These are phyloP conservation scores for Zophobas atratus DNA, from an alignment of 1,140 invertebrate genomes.

Conservation along the genomic window DNA sequence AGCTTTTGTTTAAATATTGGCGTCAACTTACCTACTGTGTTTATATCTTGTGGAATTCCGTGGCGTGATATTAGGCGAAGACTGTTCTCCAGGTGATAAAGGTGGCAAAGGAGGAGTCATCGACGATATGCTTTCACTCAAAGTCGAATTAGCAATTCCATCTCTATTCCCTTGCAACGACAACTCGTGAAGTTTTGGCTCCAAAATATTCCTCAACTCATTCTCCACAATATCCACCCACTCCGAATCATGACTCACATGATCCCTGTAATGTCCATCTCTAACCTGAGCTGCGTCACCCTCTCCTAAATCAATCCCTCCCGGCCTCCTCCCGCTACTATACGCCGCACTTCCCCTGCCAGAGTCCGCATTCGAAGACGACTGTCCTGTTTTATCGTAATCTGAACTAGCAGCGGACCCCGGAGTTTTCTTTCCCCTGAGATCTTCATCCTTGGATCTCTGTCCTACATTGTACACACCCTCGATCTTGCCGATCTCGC, in stretches of 20 bases:
- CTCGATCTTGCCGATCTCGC: constrained; percentile 66
- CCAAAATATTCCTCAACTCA: constrained; percentile 83
- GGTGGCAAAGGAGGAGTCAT: constrained; percentile 85
- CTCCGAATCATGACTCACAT: constrained; percentile 79
- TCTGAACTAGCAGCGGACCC: constrained; percentile 74
- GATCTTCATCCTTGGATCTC: constrained; percentile 58
- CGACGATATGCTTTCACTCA: constrained; percentile 79
- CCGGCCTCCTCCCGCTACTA: constrained; percentile 78
- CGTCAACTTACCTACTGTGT: constrained; percentile 66
- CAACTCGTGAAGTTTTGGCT: constrained; percentile 76
- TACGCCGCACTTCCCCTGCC: constrained; percentile 83
- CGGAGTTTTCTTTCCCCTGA: constrained; percentile 69
- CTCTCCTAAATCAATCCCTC: constrained; percentile 70
- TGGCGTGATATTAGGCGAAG: constrained; percentile 68
- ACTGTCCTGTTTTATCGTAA: constrained; percentile 81
- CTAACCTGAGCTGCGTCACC: constrained; percentile 63
- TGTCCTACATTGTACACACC: constrained; percentile 65
- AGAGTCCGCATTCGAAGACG: constrained; percentile 81
- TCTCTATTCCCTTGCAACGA: constrained; percentile 69
- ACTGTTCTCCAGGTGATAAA: constrained; percentile 75
- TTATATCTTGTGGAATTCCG: constrained; percentile 69
- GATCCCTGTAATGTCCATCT: constrained; percentile 55
- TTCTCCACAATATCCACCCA: constrained; percentile 89
- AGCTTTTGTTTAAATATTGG: too few species aligned
- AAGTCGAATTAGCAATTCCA: constrained; percentile 70